A percentile compares a stretch with the other conserved stretches of the same genome.
phyloP scores from a whole-genome alignment of 2,113 vertebrate genomes.

The Saccopteryx leptura region DNA sequence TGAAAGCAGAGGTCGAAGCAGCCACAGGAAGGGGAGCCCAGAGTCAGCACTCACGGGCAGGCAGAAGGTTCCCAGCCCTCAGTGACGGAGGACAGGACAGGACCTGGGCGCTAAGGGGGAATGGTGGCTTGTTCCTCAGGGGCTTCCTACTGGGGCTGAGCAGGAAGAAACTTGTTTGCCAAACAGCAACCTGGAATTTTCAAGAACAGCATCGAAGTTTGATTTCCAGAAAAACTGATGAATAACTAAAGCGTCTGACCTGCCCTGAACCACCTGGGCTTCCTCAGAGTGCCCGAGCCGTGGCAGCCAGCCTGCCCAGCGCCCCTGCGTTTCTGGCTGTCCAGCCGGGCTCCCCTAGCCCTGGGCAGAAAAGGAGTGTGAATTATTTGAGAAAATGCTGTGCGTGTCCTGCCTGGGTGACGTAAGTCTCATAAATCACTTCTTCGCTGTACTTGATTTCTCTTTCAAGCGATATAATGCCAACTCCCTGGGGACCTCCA shows the following conservation, averaged over 20 bases:
- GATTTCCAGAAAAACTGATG: conserved; percentile 69
- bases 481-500: background rate
- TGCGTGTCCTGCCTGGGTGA: conserved; percentile 81
- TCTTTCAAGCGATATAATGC: conserved; percentile 77
- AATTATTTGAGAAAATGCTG: conserved; percentile 84
- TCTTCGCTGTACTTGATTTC: conserved; percentile 76
- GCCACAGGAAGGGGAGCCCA: accelerated
- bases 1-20: too few species aligned
- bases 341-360: conserved; percentile 12
- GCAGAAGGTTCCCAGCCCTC: accelerated
- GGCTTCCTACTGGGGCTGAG: background rate
- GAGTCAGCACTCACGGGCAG: background rate
- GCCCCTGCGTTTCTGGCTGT: background rate
- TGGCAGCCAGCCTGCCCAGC: background rate
- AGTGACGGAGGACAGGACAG: background rate
- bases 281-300: accelerated
- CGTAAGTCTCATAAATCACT: conserved; percentile 85
- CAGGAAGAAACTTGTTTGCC: background rate
- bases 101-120: background rate
- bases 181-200: background rate
- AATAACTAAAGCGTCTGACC: conserved; percentile 57
- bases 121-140: background rate
- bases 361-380: conserved; percentile 75
- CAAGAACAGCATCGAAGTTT: conserved; percentile 33
- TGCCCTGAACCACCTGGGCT: background rate